phyloP scores from a whole-genome alignment of 2,888 invertebrate species.

The Andrena praecox region DNA sequence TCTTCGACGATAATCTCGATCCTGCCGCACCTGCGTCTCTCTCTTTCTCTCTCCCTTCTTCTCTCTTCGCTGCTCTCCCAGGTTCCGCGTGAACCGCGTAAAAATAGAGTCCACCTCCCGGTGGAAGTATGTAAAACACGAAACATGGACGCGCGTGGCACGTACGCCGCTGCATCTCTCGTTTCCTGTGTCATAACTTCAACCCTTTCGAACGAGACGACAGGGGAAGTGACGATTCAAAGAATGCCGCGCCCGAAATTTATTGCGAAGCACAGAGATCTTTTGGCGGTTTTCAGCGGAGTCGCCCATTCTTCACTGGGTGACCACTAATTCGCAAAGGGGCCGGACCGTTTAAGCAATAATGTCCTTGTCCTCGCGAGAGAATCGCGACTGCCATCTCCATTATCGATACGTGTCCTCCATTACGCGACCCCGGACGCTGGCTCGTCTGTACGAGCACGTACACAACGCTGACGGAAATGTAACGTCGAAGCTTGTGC shows the following conservation, averaged over 20 bases:
- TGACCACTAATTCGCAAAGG: slow-evolving; percentile 4
- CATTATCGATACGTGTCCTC: slow-evolving; percentile 60
- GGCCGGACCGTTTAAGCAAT: slow-evolving; percentile 44
- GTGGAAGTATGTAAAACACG: slow-evolving; percentile 67
- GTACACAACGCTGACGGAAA: slow-evolving; percentile 46
- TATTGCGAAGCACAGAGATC: background rate
- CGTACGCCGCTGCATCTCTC: slow-evolving; percentile 45
- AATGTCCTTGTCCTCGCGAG: slow-evolving; percentile 19
- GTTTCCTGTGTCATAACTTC: slow-evolving; percentile 23
- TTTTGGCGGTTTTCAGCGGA: background rate
- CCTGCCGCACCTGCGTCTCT: slow-evolving; percentile 67
- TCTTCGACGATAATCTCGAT: slow-evolving; percentile 81
- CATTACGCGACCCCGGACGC: slow-evolving; percentile 46
- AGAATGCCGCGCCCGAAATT: slow-evolving; percentile 31
- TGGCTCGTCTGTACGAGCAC: slow-evolving; percentile 12
- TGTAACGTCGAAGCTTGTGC: slow-evolving; percentile 61
- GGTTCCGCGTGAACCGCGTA: slow-evolving; percentile 33
- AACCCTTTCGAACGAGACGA: slow-evolving; percentile 21
- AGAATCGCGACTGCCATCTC: slow-evolving; percentile 61
- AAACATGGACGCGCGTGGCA: slow-evolving; percentile 37
- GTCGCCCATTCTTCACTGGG: background rate
- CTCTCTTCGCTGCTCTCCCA: background rate
- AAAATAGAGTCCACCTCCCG: slow-evolving; percentile 46
- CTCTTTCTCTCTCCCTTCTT: slow-evolving; percentile 55
- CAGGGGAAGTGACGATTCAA: slow-evolving; percentile 40